phyloP scores from a whole-genome alignment of 2,888 invertebrate genomes.

The Cosmopolites sordidus region DNA sequence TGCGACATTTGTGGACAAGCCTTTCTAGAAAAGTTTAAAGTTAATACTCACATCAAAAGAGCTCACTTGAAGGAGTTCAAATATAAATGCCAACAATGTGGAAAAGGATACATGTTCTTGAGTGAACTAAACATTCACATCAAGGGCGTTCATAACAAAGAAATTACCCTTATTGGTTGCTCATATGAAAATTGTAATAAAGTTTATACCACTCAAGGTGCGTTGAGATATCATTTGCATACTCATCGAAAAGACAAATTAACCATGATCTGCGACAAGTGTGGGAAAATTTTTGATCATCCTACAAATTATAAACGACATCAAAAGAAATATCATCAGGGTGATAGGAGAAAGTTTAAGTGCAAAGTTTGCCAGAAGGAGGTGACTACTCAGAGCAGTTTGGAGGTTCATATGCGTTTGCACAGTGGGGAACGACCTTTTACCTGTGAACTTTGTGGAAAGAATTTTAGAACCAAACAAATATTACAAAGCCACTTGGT shows the following conservation, averaged over 20 bases:
- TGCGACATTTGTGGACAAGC: slow-evolving; percentile 28
- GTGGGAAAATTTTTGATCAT: slow-evolving; percentile 28
- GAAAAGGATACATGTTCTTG: slow-evolving; percentile 32
- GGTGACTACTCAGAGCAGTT: slow-evolving; percentile 34
- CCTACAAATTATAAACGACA: slow-evolving; percentile 20
- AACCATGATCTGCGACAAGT: slow-evolving; percentile 38
- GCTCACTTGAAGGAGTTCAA: slow-evolving; percentile 50
- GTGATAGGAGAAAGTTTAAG: slow-evolving; percentile 41
- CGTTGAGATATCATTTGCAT: slow-evolving; percentile 21
- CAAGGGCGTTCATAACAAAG: too few relatives aligned
- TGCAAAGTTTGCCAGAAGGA: slow-evolving; percentile 46
- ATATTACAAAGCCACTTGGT: slow-evolving; percentile 35
- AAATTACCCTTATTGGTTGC: too few relatives aligned
- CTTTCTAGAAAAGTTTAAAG: slow-evolving; percentile 27
- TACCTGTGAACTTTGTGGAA: slow-evolving; percentile 41
- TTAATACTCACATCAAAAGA: slow-evolving; percentile 27
- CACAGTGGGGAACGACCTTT: slow-evolving; percentile 27
- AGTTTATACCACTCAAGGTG: slow-evolving; percentile 20
- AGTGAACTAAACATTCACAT: too few relatives aligned
- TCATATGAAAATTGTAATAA: slow-evolving; percentile 28
- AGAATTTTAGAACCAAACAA: slow-evolving; percentile 38
- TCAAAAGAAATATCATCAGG: neutral
- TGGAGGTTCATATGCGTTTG: slow-evolving; percentile 18
- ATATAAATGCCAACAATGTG: slow-evolving; percentile 35
- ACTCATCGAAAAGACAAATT: too few relatives aligned